A percentile compares a stretch with the other conserved stretches of the same genome.
Evolutionary conservation across 1,140 invertebrate genomes (phyloP).

Genomic region (Pristionchus pacificus): DNA sequence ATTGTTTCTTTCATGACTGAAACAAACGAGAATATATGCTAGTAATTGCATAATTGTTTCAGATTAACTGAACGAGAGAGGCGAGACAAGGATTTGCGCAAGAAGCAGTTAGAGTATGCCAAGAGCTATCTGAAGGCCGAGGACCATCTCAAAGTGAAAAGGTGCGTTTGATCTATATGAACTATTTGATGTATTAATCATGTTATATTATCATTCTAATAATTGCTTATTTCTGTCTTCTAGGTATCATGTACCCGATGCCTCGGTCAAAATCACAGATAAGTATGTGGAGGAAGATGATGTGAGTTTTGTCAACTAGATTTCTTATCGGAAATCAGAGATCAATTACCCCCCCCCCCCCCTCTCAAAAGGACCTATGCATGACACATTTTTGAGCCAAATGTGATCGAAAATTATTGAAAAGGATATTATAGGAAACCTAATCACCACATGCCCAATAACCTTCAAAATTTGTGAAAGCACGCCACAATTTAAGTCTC

Average conservation of each 20-base stretch:
- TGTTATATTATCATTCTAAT: constrained; percentile 14
- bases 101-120: constrained; percentile 80
- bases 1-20: neutral
- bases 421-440: neutral
- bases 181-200: constrained; percentile 5
- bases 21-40: neutral
- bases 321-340: too few relatives aligned
- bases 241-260: constrained; percentile 55
- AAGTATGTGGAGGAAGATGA: constrained; percentile 75
- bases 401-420: too few relatives aligned
- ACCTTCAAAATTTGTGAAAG: too few relatives aligned
- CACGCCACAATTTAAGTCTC: too few relatives aligned
- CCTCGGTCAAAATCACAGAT: constrained; percentile 33
- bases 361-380: too few relatives aligned
- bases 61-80: constrained; percentile 79
- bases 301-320: constrained; percentile 78
- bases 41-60: constrained; percentile 28
- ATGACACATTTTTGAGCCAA: too few relatives aligned
- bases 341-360: too few relatives aligned
- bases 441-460: too few relatives aligned
- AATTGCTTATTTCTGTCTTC: constrained; percentile 16
- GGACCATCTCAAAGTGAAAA: constrained; percentile 81
- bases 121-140: constrained; percentile 90
- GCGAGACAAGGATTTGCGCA: constrained; percentile 80
- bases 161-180: constrained; percentile 66